Base-by-base conservation (phyloP, 2,888 invertebrate species). In the Balanococcus diminutus region DNA sequence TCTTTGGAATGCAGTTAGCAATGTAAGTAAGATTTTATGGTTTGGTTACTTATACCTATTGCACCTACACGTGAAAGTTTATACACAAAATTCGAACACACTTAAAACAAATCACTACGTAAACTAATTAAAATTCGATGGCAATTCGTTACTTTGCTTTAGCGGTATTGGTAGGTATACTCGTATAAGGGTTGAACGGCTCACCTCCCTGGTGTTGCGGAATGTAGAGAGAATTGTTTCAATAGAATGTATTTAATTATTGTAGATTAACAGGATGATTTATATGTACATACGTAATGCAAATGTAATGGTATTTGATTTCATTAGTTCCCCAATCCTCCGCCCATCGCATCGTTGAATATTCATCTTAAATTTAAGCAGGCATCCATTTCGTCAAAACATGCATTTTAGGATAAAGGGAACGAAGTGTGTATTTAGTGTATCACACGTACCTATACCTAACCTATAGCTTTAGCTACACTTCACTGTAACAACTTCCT, bases 71-170 rank as follows among this genome's bases (percentile, higher is more conserved):
- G 61, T n/a, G n/a, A n/a, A n/a, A n/a, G n/a, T 67, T 67, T 67
- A 67, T n/a, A n/a, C n/a, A n/a, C 61, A 25, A 67, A 67, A 67
- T 25, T 67, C 61, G 61, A 25, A 67, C 61, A 67, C 61, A 25
- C 28, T 25, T 67, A 67, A 9, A 11, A 67, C 22, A 67, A 25
- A 22, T 25, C 61, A 67, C 61, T 25, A 67, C n/a, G 61, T 67
- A 67, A 67, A 67, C 61, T 67, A 67, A 67, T 67, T 67, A 67
- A 67, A 67, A 67, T 67, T 67, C 61, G 61, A 67, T 67, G 61
- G 61, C 22, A 67, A 67, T 51, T 51, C 51, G 51, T 51, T 51
- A 19, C 51, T 19, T 42, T 51, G 36, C 36, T 36, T 36, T 36
- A 8, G 36, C 8, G 36, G 36, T 36, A 8, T 36, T 51, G 51